These are phyloP conservation scores for Meiosimyza platycephala DNA, from an alignment of 2,888 invertebrate genomes.

Conservation along the genomic window DNA sequence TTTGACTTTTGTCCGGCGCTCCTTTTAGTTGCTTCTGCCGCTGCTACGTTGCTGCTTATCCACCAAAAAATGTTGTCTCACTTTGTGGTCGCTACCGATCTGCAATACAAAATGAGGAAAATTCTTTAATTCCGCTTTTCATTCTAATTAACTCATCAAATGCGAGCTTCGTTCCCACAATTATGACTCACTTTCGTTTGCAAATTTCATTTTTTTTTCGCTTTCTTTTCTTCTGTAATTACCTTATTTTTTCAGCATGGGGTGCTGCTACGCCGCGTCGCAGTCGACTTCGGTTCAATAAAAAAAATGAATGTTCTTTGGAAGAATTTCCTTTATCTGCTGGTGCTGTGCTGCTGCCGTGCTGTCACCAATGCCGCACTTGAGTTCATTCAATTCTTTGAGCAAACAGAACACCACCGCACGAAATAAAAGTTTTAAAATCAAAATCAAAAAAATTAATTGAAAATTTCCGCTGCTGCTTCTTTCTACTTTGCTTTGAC, in stretches of 20 bases:
- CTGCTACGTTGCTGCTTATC: constrained; percentile 32
- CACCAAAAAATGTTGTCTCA: constrained; percentile 35
- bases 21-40: constrained; percentile 19
- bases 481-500: constrained; percentile 37
- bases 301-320: constrained; percentile 6
- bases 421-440: constrained; percentile 14
- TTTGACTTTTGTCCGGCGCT: constrained; percentile 17
- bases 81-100: constrained; percentile 29
- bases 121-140: constrained; percentile 34
- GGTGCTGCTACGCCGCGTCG: constrained; percentile 1
- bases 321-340: constrained; percentile 30
- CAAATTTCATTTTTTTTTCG: constrained; percentile 36
- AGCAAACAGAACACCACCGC: background rate
- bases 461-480: constrained; percentile 20
- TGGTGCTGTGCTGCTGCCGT: constrained; percentile 17
- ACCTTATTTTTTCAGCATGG: background rate
- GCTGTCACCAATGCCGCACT: constrained; percentile 13
- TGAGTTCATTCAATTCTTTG: constrained; percentile 33
- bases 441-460: constrained; percentile 23
- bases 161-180: constrained; percentile 18
- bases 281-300: constrained; percentile 25
- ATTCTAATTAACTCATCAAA: constrained; percentile 40
- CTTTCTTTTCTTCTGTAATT: constrained; percentile 32
- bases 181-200: constrained; percentile 42
- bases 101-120: constrained; percentile 28